Percentiles rank a stretch among this genome's conserved stretches.
These are phyloP conservation scores for Tokudaia muenninki DNA, from an alignment of 2,797 vertebrate species.

Conservation along the genomic window DNA sequence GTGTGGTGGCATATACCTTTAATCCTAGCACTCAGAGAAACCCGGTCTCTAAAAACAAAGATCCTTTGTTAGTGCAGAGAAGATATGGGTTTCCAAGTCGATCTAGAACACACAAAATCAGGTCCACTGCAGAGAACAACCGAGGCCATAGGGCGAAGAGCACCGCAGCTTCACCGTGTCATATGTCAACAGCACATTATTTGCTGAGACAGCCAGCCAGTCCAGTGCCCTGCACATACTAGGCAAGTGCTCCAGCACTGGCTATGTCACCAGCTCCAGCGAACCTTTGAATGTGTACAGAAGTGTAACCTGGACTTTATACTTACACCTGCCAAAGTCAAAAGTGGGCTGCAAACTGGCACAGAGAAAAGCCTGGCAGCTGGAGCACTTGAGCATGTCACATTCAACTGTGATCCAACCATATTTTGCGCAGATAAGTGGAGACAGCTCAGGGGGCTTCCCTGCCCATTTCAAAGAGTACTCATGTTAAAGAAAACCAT, in stretches of 20 bases:
- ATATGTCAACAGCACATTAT: neutral
- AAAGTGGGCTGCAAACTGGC: slow-evolving; percentile 92
- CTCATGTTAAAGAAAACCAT: slow-evolving; percentile 78
- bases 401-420: slow-evolving; percentile 95
- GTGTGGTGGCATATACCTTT: neutral
- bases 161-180: neutral
- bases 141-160: neutral
- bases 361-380: slow-evolving; percentile 96
- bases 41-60: neutral
- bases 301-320: neutral
- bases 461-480: slow-evolving; percentile 96
- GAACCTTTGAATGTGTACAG: neutral
- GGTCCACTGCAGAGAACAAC: neutral
- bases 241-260: neutral
- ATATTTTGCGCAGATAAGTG: slow-evolving; percentile 94
- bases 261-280: neutral
- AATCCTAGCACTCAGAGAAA: neutral
- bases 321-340: slow-evolving; percentile 94
- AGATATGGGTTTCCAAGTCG: neutral
- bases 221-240: neutral
- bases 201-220: slow-evolving; percentile 5
- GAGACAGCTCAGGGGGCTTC: slow-evolving; percentile 92
- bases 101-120: slow-evolving; percentile 20
- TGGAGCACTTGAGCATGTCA: slow-evolving; percentile 96
- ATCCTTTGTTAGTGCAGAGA: neutral